These are phyloP conservation scores for Tethea ocularis DNA, from an alignment of 2,888 invertebrate genomes.

Conservation along the genomic window DNA sequence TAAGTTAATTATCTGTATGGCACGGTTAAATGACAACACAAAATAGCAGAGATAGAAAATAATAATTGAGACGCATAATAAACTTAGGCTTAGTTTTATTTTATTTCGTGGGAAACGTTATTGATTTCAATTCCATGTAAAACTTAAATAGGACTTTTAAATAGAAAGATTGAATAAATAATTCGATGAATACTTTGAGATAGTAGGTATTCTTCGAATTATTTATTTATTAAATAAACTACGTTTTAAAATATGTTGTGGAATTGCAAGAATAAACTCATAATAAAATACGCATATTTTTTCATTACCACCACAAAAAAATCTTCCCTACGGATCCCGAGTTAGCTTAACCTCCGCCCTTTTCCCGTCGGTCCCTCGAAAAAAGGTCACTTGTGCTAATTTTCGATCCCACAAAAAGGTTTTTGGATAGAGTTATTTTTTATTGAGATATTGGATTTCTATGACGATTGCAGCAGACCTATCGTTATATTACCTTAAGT, in stretches of 20 bases:
- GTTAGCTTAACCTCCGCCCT: constrained; percentile 6
- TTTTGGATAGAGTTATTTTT: constrained; percentile 7
- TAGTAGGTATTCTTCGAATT: no score
- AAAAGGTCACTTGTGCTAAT: constrained; percentile 5
- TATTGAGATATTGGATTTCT: constrained; percentile 10
- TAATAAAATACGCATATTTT: background rate
- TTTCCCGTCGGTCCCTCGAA: constrained; percentile 2
- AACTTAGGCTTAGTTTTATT: background rate
- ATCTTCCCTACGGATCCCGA: background rate
- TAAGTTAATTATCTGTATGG: background rate
- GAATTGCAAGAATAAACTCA: background rate
- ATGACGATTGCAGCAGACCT: background rate
- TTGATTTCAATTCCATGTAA: background rate
- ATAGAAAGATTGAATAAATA: background rate
- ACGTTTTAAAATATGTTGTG: background rate
- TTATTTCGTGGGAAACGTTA: background rate
- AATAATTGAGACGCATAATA: background rate
- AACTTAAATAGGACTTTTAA: background rate
- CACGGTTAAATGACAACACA: background rate
- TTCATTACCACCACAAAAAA: constrained; percentile 1
- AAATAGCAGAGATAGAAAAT: background rate
- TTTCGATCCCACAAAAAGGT: constrained; percentile 2
- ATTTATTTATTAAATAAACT: no score
- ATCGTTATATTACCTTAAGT: background rate
- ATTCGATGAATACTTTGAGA: background rate